Conservation (phyloP, 2,113 vertebrate species). For the Seriola dumerili region DNA sequence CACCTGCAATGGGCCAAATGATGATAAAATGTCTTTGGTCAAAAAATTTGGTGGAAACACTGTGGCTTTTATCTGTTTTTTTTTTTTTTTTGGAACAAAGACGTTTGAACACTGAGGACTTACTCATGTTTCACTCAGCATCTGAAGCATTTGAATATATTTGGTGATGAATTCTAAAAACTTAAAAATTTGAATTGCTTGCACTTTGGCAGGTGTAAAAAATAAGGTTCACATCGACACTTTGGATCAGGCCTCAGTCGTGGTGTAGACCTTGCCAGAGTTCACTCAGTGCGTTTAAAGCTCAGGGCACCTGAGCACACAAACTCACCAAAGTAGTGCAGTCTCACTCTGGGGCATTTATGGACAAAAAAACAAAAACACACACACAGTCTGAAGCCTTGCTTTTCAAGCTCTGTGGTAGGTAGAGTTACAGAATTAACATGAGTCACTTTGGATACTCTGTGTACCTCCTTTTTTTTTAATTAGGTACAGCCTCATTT, state of each 20-base stretch:
- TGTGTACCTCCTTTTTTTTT: conserved; percentile 73
- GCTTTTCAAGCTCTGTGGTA: conserved; percentile 65
- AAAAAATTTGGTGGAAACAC: conserved; percentile 45
- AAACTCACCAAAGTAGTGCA: conserved; percentile 53
- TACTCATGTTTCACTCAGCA: neutral
- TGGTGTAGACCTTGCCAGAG: conserved; percentile 37
- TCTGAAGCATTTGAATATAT: neutral
- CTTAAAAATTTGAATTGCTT: neutral
- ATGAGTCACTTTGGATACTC: conserved; percentile 84
- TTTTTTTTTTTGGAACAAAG: neutral
- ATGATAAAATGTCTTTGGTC: conserved; percentile 60
- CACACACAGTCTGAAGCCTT: conserved; percentile 65
- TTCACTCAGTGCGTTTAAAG: conserved; percentile 50
- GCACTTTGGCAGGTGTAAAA: neutral
- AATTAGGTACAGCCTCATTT: conserved; percentile 82
- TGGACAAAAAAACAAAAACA: conserved; percentile 71
- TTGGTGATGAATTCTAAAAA: too few species aligned
- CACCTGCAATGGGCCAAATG: conserved; percentile 50
- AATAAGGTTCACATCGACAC: neutral
- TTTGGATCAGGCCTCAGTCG: conserved; percentile 76
- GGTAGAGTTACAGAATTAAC: conserved; percentile 94
- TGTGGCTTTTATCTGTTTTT: conserved; percentile 35
- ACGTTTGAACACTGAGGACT: neutral
- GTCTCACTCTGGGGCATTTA: conserved; percentile 71
- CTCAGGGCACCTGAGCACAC: conserved; percentile 35